A percentile compares a stretch with the other conserved stretches of the same genome.
Evolutionary conservation across 2,888 invertebrate species (phyloP).

Genomic region (Drosophila ochracea): DNA sequence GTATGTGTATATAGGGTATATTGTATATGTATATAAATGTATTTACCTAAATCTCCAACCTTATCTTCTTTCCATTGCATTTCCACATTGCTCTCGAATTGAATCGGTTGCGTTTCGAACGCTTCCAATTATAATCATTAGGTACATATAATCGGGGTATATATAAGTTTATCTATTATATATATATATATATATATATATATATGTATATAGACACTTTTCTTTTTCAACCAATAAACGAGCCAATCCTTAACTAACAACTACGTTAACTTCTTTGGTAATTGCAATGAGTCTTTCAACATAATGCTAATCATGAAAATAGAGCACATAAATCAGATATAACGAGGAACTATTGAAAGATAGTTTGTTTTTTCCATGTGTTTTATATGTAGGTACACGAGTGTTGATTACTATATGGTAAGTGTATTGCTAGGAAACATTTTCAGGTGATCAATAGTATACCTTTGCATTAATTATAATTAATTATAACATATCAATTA

Average conservation of each 20-base stretch:
- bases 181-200: constrained; percentile 14
- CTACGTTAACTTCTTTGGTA: constrained; percentile 71
- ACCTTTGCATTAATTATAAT: constrained; percentile 13
- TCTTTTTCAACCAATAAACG: constrained; percentile 26
- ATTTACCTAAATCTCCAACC: constrained; percentile 30
- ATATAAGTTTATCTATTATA: constrained; percentile 10
- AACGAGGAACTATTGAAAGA: constrained; percentile 54
- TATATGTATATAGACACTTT: constrained; percentile 21
- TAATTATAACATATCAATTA: neutral
- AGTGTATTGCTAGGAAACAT: constrained; percentile 58
- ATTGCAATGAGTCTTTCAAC: constrained; percentile 68
- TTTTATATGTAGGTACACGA: constrained; percentile 28
- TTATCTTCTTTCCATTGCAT: constrained; percentile 47
- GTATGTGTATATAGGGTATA: constrained; percentile 42
- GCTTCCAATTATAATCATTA: constrained; percentile 22
- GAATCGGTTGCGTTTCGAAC: constrained; percentile 28
- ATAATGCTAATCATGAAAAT: constrained; percentile 38
- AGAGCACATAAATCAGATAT: constrained; percentile 35
- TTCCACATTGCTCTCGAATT: constrained; percentile 70
- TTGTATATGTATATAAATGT: constrained; percentile 52
- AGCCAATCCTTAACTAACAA: constrained; percentile 41
- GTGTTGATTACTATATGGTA: constrained; percentile 28
- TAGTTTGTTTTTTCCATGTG: constrained; percentile 11
- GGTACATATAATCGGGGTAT: constrained; percentile 20
- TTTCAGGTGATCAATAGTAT: constrained; percentile 15